A percentile compares a stretch with the other conserved stretches of the same genome.
These are phyloP conservation scores for Etia nguti DNA, from an alignment of 2,113 vertebrate genomes.

Conservation along the genomic window DNA sequence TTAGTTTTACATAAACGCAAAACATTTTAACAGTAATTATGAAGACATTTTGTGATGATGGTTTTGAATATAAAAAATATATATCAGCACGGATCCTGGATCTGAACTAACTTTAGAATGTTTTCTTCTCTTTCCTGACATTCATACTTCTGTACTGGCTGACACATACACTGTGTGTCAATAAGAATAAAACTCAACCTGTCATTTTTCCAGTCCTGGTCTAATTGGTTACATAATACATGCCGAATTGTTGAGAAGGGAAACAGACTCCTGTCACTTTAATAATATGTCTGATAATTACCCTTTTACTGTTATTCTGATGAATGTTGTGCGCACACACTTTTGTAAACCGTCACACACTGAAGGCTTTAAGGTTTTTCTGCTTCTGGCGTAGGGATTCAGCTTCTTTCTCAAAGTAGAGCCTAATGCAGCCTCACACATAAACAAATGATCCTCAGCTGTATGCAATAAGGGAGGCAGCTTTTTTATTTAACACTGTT, in stretches of 20 bases:
- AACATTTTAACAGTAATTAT: background rate
- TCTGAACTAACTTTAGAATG: accelerated
- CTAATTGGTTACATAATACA: background rate
- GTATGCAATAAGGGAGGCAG: background rate
- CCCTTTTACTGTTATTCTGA: background rate
- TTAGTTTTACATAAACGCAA: background rate
- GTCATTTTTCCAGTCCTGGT: background rate
- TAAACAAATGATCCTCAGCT: accelerated
- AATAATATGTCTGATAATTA: background rate
- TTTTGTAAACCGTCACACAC: background rate
- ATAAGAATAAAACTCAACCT: background rate
- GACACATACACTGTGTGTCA: background rate
- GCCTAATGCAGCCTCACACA: background rate
- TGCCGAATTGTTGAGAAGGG: background rate
- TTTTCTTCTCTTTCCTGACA: background rate
- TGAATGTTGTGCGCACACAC: no score
- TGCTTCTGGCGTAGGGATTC: background rate
- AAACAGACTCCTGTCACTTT: background rate
- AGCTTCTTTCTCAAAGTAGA: background rate
- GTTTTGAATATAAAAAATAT: background rate
- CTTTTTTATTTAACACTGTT: background rate
- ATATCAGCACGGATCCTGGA: background rate
- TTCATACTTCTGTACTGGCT: background rate
- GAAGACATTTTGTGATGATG: background rate
- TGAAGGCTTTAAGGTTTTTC: background rate